Base-by-base conservation (phyloP, 2,113 vertebrate species). In the Phoxinus phoxinus region DNA sequence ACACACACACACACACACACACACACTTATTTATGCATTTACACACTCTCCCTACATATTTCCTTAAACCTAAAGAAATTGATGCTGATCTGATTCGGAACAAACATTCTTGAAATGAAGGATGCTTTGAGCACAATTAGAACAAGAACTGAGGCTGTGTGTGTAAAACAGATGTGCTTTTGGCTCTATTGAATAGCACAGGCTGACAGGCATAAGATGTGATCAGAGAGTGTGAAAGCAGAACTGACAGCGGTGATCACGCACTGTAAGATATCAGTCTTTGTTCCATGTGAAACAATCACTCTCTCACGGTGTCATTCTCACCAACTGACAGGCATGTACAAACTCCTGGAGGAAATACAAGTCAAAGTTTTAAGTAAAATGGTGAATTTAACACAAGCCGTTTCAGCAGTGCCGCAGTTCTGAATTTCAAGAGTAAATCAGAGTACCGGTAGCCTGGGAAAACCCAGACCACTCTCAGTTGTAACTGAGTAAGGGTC, bases 1-100 rank as follows among this genome's bases (percentile, higher is more conserved):
- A 88, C 53, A 88, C 56, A 53, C 83, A 84, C 81, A 56, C 67
- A 90, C 73, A 67, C 76, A 81, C 27, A 77, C 59, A 51, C 82
- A 80, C 81, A 48, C 67, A 90, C 73, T 37, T 59, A 76, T 25
- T 78, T 56, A 75, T 82, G 74, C 86, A 78, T 35, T 6, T n/a
- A 71, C 15, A 72, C 48, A 41, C 53, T 67, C 41, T 23, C 32
- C 19, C 10, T 23, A 23, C 19, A 69, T 9, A 67, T 17, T 4
- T 35, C 21, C 83, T 44, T 73, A 23, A 56, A 46, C 19, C 27
- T 58, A 12, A 44, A 73, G 71, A 73, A 2, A 41, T 65, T 0
- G 27, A 59, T 69, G 65, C 30, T 35, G 32, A 37, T 37, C 32
- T 11, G 3, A 69, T 32, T 44, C 25, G 32, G 27, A 35, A n/a